These are phyloP conservation scores for Dryobates pubescens DNA, from an alignment of 2,797 vertebrate genomes.

Conservation along the genomic window DNA sequence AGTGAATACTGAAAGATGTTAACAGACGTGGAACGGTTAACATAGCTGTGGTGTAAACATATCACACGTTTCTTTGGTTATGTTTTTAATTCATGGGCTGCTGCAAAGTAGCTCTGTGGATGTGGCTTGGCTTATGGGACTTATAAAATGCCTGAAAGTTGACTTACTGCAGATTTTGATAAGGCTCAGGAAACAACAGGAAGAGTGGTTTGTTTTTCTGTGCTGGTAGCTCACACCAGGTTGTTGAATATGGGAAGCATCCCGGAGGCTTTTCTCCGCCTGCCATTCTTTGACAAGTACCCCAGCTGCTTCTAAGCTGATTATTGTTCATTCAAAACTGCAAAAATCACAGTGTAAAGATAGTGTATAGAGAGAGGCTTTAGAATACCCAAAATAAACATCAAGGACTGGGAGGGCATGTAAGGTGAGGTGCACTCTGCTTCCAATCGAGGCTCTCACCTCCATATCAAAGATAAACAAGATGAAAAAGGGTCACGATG, in stretches of 20 bases:
- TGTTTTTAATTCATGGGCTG: background rate
- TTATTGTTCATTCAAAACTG: constrained; percentile 9
- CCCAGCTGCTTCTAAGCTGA: constrained; percentile 14
- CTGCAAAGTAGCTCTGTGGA: background rate
- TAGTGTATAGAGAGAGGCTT: background rate
- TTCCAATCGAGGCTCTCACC: background rate
- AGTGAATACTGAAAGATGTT: background rate
- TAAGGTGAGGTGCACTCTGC: background rate
- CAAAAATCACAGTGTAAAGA: background rate
- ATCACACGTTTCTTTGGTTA: background rate
- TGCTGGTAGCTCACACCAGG: background rate
- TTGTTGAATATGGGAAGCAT: constrained; percentile 10
- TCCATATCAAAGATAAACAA: background rate
- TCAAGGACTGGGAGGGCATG: background rate
- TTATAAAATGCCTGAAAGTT: constrained; percentile 22
- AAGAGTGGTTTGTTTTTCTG: constrained; percentile 34
- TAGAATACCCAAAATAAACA: constrained; percentile 2
- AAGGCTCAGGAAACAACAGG: constrained; percentile 24
- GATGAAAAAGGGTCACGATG: background rate
- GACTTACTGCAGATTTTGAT: constrained; percentile 48
- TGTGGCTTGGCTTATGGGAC: background rate
- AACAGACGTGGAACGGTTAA: background rate
- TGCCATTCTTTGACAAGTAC: background rate
- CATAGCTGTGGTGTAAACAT: background rate
- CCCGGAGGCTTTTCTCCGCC: constrained; percentile 24